Base-by-base conservation (phyloP, 2,888 invertebrate genomes). In the Leucophenga maculata region DNA sequence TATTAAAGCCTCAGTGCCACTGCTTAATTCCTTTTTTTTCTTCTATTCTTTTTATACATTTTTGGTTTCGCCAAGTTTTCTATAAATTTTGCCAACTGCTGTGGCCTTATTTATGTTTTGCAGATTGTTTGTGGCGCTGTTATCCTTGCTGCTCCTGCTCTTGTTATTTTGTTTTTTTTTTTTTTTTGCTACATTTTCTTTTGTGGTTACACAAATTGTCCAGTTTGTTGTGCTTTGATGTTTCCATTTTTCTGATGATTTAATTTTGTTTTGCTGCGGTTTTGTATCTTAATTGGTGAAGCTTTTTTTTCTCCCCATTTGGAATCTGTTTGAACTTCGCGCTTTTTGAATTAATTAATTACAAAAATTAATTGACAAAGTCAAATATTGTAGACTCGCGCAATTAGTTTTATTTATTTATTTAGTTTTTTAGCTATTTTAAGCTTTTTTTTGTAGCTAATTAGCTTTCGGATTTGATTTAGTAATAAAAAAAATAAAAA, bases 261-360 rank as follows among this genome's bases (percentile, higher is more conserved):
- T 39, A 11, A 39, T 1, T 69, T 65, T 69, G 39, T 54, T 68
- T 16, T 64, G 62, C 44, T 46, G 48, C 18, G 22, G 18, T 13
- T 26, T 46, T 64, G n/a, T 9, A 57, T 26, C 46, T 64, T 64
- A 64, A 64, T 46, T 64, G 16, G 32, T 26, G 18, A 0, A 16
- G 32, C 6, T 60, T 6, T 60, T 39, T 60, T n/a, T 60, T 3
- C 13, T 59, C n/a, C n/a, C n/a, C n/a, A n/a, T n/a, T n/a, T n/a
- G n/a, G n/a, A 31, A n/a, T 16, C 13, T 55, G 14, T 57, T 32
- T n/a, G 26, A 32, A n/a, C 31, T 62, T 20, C 46, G 26, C 57
- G 26, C 26, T 52, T 64, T 18, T 65, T 77, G 73, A 69, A 55
- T 73, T 79, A 71, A 72, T 75, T 79, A 78, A 74, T 71, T 72